Base-by-base conservation (phyloP, 2,113 vertebrate genomes). In the Aythya baeri region DNA sequence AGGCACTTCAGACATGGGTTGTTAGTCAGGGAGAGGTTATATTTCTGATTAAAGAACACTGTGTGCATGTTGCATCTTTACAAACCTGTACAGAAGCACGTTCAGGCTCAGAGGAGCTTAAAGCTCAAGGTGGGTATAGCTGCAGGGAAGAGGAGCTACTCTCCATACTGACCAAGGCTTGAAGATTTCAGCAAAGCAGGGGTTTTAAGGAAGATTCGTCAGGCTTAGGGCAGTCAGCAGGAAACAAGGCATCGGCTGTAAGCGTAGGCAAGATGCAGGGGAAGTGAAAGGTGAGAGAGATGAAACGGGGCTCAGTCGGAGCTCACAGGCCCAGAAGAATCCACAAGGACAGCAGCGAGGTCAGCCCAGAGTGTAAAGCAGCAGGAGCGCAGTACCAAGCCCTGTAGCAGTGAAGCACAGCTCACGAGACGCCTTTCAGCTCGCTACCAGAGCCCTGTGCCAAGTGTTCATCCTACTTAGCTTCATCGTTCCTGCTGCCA, bases 401-500 rank as follows among this genome's bases (percentile, higher is more conserved):
- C 38, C 29, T 22, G 29, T 26, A 20, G 38, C 52, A 32, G 15
- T 8, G 21, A 44, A 32, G 31, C 36, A 17, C 36, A 58, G 38
- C 52, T 74, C 36, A 43, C 38, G 7, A 26, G 8, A 14, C 7
- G 23, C 26, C 44, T 43, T 61, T 29, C 52, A 15, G 8, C 46
- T 81, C 5, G 1, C 58, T 31, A 14, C 29, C 25, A 17, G 29
- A 54, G 9, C 31, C 14, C 17, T 27, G 46, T 52, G 49, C 68
- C 49, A 52, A 36, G 46, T 52, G 46, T 38, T 29, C 25, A 8
- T 8, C 31, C 46, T 29, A 31, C 77, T 86, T 50, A 79, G 36
- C 29, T 20, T 6, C 7, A 6, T 15, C 38, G 76, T 5, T 58
- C 31, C 20, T 5, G 1, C 4, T 16, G 9, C 10, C 18, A 0